Evolutionary conservation across 2,113 vertebrate species (phyloP).

Genomic region (Coryphaenoides rupestris): DNA sequence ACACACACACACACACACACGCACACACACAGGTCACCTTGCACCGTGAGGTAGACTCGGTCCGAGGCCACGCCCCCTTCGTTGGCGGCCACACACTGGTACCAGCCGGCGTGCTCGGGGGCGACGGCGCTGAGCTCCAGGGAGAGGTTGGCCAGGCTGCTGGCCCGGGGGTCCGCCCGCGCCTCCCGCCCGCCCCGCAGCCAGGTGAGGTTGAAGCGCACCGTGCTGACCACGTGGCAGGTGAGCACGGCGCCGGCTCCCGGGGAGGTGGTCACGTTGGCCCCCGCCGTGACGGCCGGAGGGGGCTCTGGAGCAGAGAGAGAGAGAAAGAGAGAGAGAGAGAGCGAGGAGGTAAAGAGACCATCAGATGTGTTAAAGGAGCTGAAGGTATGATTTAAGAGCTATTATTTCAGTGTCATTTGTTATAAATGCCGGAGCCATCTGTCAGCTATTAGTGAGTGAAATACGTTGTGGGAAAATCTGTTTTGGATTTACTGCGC

Average conservation of each 20-base stretch:
- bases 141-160: slow-evolving; percentile 76
- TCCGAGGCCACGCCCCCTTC: slow-evolving; percentile 79
- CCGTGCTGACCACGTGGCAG: slow-evolving; percentile 80
- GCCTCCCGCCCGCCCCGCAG: slow-evolving; percentile 71
- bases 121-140: slow-evolving; percentile 76
- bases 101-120: slow-evolving; percentile 77
- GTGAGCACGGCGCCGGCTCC: slow-evolving; percentile 79
- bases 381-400: no score
- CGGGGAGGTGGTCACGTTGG: slow-evolving; percentile 75
- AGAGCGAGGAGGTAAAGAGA: no score
- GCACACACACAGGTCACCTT: slow-evolving; percentile 76
- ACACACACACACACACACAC: background rate
- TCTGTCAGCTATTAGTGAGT: no score
- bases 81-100: slow-evolving; percentile 78
- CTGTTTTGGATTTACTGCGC: no score
- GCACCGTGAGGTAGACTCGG: slow-evolving; percentile 80
- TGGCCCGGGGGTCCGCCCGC: slow-evolving; percentile 63
- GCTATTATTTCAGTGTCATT: no score
- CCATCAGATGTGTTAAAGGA: no score
- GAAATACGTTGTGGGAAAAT: no score
- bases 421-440: no score
- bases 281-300: slow-evolving; percentile 75
- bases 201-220: slow-evolving; percentile 90
- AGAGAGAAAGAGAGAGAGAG: background rate
- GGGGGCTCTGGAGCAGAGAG: slow-evolving; percentile 83